These are phyloP conservation scores for Drosophila malerkotliana DNA, from an alignment of 1,140 invertebrate genomes.

Conservation along the genomic window DNA sequence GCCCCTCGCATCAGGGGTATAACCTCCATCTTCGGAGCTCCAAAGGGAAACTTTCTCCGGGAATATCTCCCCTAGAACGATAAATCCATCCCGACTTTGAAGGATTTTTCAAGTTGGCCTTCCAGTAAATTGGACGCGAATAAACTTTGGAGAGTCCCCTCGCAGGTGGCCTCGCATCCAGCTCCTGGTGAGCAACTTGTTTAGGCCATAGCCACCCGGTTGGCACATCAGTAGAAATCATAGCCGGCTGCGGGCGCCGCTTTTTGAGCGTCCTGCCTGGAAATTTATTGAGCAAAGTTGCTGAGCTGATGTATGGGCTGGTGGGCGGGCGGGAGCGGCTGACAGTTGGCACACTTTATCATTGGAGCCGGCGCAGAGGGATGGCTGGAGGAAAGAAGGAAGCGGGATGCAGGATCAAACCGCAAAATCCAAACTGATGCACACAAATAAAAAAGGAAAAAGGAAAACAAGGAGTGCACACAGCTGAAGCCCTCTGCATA, in stretches of 20 bases:
- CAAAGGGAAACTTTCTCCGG: neutral
- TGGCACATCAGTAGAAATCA: conserved; percentile 55
- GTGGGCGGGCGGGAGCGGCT: conserved; percentile 44
- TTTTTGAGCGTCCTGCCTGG: conserved; percentile 51
- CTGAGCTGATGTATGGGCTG: conserved; percentile 73
- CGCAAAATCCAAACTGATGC: conserved; percentile 82
- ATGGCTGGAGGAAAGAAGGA: conserved; percentile 43
- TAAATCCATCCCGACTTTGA: conserved; percentile 19
- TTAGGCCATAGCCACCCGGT: conserved; percentile 29
- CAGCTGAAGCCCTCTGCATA: conserved; percentile 27
- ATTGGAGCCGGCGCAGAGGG: conserved; percentile 57
- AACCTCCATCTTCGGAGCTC: neutral
- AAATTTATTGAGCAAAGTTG: conserved; percentile 82
- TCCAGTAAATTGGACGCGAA: conserved; percentile 21
- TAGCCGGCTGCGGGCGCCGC: conserved; percentile 75
- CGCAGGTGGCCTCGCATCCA: conserved; percentile 14
- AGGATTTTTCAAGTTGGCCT: conserved; percentile 19
- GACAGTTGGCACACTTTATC: conserved; percentile 82
- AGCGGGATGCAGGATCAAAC: conserved; percentile 78
- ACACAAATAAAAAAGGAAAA: conserved; percentile 79
- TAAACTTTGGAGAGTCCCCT: conserved; percentile 20
- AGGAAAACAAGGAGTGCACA: conserved; percentile 33
- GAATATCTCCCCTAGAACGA: conserved; percentile 4
- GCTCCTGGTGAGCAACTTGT: conserved; percentile 63
- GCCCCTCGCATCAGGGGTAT: conserved; percentile 30